Conservation (phyloP, 2,113 vertebrate genomes). For the Triplophysa rosa region DNA sequence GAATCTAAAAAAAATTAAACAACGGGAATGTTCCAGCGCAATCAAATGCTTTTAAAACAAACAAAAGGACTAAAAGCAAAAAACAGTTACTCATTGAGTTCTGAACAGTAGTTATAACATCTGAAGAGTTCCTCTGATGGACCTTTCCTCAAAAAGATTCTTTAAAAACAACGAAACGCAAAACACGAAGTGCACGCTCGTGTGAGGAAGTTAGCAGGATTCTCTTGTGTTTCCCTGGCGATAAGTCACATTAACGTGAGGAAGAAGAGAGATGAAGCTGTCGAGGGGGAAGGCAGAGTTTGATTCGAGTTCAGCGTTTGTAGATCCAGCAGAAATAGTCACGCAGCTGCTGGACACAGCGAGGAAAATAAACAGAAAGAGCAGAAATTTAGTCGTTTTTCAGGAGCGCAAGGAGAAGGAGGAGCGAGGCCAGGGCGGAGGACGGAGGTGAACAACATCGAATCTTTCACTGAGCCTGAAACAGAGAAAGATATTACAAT, state of each 20-base stretch:
- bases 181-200: slow-evolving; percentile 58
- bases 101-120: slow-evolving; percentile 57
- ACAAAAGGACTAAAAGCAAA: slow-evolving; percentile 43
- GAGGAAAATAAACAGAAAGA: neutral
- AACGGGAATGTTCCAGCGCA: slow-evolving; percentile 67
- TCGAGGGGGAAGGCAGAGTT: slow-evolving; percentile 13
- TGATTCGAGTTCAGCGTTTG: slow-evolving; percentile 40
- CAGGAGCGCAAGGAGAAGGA: slow-evolving; percentile 13
- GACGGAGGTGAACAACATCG: neutral
- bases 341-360: slow-evolving; percentile 22
- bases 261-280: slow-evolving; percentile 13
- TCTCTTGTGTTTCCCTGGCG: slow-evolving; percentile 34
- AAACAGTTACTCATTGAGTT: slow-evolving; percentile 45
- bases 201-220: slow-evolving; percentile 56
- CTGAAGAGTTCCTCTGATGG: slow-evolving; percentile 58
- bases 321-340: slow-evolving; percentile 26
- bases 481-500: slow-evolving; percentile 25
- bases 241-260: slow-evolving; percentile 37
- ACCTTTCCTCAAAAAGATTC: slow-evolving; percentile 46
- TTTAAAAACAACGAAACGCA: slow-evolving; percentile 27
- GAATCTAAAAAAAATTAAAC: slow-evolving; percentile 56
- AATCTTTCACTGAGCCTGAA: slow-evolving; percentile 72
- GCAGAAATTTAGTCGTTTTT: neutral
- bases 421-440: slow-evolving; percentile 28
- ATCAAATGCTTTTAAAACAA: slow-evolving; percentile 49